Base-by-base conservation (phyloP, 2,797 vertebrate species). In the Sebastes itinus region DNA sequence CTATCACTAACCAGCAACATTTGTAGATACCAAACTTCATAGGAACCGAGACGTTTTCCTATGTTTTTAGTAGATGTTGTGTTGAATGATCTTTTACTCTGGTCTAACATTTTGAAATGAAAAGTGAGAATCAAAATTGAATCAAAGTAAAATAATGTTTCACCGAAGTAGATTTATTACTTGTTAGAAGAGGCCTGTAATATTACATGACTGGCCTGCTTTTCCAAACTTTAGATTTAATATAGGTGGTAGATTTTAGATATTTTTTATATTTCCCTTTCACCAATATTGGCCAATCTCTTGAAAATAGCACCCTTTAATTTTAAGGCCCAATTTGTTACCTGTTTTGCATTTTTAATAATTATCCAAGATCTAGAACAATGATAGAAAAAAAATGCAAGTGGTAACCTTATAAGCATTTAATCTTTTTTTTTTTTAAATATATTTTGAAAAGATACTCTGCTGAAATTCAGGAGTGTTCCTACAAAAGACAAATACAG, bases 31-130 rank as follows among this genome's bases (percentile, higher is more conserved):
- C n/a, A 58, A 42, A 79, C 22, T 54, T 79, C 14, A 54, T n/a
- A 66, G 61, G 32, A 80, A 33, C 14, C 25, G 18, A 70, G 55
- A 72, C 32, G 16, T 56, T 33, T 62, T n/a, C 22, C 20, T 2
- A 6, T n/a, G 3, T 54, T 49, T 75, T 38, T 62, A 38, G n/a
- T 74, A 33, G 30, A 46, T 55, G 7, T 61, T 35, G 27, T 72
- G 25, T 72, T 75, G 54, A 78, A 22, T 22, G 0, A 67, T 71
- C 4, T 35, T 66, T 62, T 11, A 54, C 59, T 83, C 54, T 32
- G 46, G 32, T 81, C 42, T 46, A 32, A 77, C 38, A 70, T 84
- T 87, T 83, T 12, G 71, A 76, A 75, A 69, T 56, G 30, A 80
- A 82, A 76, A 52, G 18, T 61, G 27, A 62, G 64, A 70, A 82